These are phyloP conservation scores for Drosophila melanosoma DNA, from an alignment of 2,888 invertebrate genomes.

Conservation along the genomic window DNA sequence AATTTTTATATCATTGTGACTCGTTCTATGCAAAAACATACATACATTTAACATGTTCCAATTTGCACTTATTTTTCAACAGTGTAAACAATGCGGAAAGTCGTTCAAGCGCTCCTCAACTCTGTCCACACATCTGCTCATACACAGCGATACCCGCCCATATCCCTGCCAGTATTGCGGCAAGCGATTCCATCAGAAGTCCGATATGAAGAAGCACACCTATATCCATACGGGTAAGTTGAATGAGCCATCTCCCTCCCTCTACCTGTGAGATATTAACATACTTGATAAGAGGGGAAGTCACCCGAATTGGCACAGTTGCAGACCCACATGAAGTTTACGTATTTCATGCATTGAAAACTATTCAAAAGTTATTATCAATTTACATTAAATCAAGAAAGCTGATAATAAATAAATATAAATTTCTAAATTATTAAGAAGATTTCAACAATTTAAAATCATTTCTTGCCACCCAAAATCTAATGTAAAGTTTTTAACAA, in stretches of 20 bases:
- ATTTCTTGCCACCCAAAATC: not conserved
- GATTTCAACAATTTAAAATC: not conserved
- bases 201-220: slow-evolving; percentile 99
- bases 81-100: slow-evolving; percentile 98
- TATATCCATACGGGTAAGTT: slow-evolving; percentile 96
- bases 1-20: slow-evolving; percentile 22
- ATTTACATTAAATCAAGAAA: not conserved
- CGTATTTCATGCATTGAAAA: slow-evolving; percentile 19
- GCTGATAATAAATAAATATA: not conserved
- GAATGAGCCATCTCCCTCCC: slow-evolving; percentile 13
- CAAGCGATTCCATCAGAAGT: slow-evolving; percentile 85
- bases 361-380: not conserved
- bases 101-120: slow-evolving; percentile 98
- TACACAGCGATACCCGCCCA: slow-evolving; percentile 98
- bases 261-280: slow-evolving; percentile 31
- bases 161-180: slow-evolving; percentile 99
- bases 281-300: slow-evolving; percentile 35
- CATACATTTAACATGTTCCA: slow-evolving; percentile 28
- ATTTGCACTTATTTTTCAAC: slow-evolving; percentile 57
- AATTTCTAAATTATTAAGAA: not conserved
- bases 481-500: not conserved
- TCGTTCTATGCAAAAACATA: slow-evolving; percentile 32
- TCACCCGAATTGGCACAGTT: slow-evolving; percentile 45
- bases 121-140: slow-evolving; percentile 97
- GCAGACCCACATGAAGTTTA: slow-evolving; percentile 52